These are phyloP conservation scores for Acropora yongei DNA, from an alignment of 64 coral and sea anemone genomes.

Conservation along the genomic window DNA sequence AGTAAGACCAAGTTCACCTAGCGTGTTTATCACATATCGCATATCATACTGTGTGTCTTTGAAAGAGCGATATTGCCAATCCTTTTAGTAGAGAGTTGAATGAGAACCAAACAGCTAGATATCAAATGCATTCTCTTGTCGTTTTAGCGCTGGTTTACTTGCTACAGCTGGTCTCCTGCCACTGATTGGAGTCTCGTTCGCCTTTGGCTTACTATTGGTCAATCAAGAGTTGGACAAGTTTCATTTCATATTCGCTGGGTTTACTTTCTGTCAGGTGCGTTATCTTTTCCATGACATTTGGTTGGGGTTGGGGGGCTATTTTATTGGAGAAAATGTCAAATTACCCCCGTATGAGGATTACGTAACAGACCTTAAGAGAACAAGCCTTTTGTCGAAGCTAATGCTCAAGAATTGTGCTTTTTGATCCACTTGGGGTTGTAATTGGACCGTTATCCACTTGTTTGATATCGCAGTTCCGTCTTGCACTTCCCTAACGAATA, in stretches of 20 bases:
- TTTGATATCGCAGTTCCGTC: too few relatives aligned
- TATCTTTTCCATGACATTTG: not conserved
- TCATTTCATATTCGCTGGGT: constrained; percentile 88
- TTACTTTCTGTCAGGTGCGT: constrained; percentile 82
- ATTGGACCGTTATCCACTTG: too few relatives aligned
- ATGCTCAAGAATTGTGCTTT: too few relatives aligned
- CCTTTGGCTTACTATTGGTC: constrained; percentile 87
- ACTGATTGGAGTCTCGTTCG: constrained; percentile 74
- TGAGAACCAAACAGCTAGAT: not conserved
- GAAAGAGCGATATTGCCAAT: too few relatives aligned
- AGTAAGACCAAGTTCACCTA: constrained; percentile 46
- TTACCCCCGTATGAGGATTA: too few relatives aligned
- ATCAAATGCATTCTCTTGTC: not conserved
- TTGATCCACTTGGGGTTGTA: too few relatives aligned
- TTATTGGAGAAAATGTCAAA: too few relatives aligned
- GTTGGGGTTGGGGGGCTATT: too few relatives aligned
- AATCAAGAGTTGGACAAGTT: constrained; percentile 86
- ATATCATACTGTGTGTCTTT: too few relatives aligned
- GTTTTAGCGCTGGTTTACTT: constrained; percentile 70
- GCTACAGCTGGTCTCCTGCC: constrained; percentile 81
- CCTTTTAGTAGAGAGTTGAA: not conserved
- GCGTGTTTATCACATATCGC: not conserved
- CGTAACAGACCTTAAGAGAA: too few relatives aligned
- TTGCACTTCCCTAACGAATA: too few relatives aligned
- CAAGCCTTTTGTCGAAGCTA: too few relatives aligned